Percentiles rank a stretch among this genome's conserved stretches.
phyloP scores from a whole-genome alignment of 2,888 invertebrate genomes.

The Lissonota sp. region DNA sequence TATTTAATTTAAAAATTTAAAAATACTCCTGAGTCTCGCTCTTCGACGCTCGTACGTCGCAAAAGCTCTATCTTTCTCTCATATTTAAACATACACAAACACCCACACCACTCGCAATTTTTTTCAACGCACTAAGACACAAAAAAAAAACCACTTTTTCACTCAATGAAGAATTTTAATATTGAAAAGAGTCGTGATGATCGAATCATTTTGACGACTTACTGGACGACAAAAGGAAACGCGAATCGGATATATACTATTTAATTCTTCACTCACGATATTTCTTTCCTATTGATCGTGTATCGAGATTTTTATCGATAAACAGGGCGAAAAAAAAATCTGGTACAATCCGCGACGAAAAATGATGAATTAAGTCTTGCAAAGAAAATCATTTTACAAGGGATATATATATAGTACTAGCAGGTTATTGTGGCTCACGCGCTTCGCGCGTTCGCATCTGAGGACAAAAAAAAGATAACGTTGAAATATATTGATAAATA shows the following conservation, averaged over 20 bases:
- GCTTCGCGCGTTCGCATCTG: too few species aligned
- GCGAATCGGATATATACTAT: slow-evolving; percentile 17
- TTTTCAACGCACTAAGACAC: slow-evolving; percentile 14
- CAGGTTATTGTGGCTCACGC: too few species aligned
- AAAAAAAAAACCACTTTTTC: slow-evolving; percentile 12
- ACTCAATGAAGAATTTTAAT: not conserved
- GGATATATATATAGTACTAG: too few species aligned
- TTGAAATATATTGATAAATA: too few species aligned
- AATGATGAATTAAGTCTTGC: slow-evolving; percentile 44
- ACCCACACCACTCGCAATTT: not conserved
- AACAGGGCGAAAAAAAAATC: slow-evolving; percentile 36
- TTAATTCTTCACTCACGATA: slow-evolving; percentile 47
- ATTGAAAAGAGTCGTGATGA: slow-evolving; percentile 19
- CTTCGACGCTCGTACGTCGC: slow-evolving; percentile 15
- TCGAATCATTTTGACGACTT: slow-evolving; percentile 31
- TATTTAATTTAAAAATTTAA: not conserved
- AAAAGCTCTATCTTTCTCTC: not conserved
- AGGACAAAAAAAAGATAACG: too few species aligned
- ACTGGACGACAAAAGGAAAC: slow-evolving; percentile 41
- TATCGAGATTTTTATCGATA: not conserved
- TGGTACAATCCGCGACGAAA: slow-evolving; percentile 11
- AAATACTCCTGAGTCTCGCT: not conserved
- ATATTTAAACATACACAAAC: too few species aligned
- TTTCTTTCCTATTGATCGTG: slow-evolving; percentile 28
- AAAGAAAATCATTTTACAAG: not conserved